Evolutionary conservation across 2,888 invertebrate genomes (phyloP), one percentile per base, ranked within the genome.

Genomic region (Cheilosia pagana): DNA sequence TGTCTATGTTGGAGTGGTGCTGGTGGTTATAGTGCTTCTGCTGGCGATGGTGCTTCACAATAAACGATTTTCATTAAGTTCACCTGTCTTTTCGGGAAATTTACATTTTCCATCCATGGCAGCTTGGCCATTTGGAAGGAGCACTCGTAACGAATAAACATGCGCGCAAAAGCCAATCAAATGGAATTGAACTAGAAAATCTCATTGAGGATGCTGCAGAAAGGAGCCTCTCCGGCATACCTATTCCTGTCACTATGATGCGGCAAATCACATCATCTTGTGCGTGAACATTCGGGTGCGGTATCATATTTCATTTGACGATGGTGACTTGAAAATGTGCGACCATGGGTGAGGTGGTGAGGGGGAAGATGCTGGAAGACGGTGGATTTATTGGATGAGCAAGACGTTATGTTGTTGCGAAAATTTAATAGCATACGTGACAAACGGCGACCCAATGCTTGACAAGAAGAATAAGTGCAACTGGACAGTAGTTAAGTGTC

Each of bases 31-130:
- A 39, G 14, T 45, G 25, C 35, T n/a, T 23, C 41, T 41, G 35
- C 43, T 3, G 55, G 19, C 10, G n/a, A 19, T 39, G 31, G 19
- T 65, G 63, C 68, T 57, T 55, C 45, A 65, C 74, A 71, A 71
- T 81, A 76, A 85, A 85, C 71, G 85, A 71, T 81, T 76, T 85
- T 85, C 85, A 85, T 85, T 85, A 81, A 81, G 85, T 81, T 65
- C 81, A 81, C 75, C 81, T 81, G 85, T 81, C 81, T 81, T 81
- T 85, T 85, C 48, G 67, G 75, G 48, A 81, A 85, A 85, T 85
- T 85, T 85, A 85, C 81, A 85, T 85, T 85, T 85, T 76, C 82
- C 71, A n/a, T 67, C 57, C 41, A 55, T 57, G 28, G 50, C 74
- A 74, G 74, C 79, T 74, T 82, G 77, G 60, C 82, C 82, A 82